These are phyloP conservation scores for Naso thynnoides DNA, from an alignment of 2,797 vertebrate genomes.

Conservation along the genomic window DNA sequence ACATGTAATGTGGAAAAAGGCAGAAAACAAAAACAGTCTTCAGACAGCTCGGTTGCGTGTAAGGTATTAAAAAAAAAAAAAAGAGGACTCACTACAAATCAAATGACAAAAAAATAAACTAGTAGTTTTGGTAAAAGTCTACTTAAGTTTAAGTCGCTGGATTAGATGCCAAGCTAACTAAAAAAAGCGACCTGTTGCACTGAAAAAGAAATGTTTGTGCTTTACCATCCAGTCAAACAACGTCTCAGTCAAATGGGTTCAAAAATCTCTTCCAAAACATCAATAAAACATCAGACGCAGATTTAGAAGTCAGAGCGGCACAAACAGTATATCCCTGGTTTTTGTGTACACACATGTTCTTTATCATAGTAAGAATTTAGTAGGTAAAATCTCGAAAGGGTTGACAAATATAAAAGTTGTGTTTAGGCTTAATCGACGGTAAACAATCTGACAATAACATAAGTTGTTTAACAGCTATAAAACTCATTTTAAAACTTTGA, in stretches of 20 bases:
- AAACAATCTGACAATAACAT: constrained; percentile 44
- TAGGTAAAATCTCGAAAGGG: constrained; percentile 26
- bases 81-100: too few species aligned
- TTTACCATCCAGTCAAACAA: neutral
- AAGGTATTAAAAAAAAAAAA: neutral
- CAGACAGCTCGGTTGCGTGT: neutral
- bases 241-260: neutral
- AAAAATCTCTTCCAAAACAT: constrained; percentile 37
- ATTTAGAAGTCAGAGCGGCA: constrained; percentile 28
- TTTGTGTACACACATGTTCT: neutral
- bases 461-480: constrained; percentile 23
- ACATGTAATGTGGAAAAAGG: neutral
- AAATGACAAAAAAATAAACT: neutral
- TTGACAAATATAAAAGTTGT: constrained; percentile 35
- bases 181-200: constrained; percentile 9
- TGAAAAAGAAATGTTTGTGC: constrained; percentile 10
- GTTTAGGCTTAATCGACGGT: constrained; percentile 11
- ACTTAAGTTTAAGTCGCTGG: neutral
- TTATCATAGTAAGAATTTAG: neutral
- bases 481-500: constrained; percentile 36
- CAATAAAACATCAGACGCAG: constrained; percentile 32
- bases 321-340: constrained; percentile 16
- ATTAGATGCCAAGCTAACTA: constrained; percentile 1
- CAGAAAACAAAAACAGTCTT: constrained; percentile 7
- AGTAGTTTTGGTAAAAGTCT: constrained; percentile 6